Percentiles rank a stretch among this genome's conserved stretches.
Evolutionary conservation across 1,140 invertebrate species (phyloP).

Genomic region (Sipha flava): DNA sequence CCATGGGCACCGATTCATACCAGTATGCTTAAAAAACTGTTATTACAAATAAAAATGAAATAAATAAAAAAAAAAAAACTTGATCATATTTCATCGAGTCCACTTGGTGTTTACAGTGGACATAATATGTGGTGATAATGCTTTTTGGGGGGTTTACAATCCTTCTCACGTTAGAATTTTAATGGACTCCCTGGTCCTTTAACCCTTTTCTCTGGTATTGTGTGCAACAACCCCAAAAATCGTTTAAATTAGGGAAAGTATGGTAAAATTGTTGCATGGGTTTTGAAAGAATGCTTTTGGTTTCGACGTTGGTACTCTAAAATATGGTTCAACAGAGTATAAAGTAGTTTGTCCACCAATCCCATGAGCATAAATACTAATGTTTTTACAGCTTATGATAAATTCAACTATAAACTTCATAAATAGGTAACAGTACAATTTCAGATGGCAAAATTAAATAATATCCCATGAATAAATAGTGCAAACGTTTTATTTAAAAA

Average conservation of each 20-base stretch:
- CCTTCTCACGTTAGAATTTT: background rate
- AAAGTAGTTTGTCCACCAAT: background rate
- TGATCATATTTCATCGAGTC: background rate
- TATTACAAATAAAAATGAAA: background rate
- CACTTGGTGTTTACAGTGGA: background rate
- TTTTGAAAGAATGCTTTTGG: conserved; percentile 7
- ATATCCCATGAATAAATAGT: too few species aligned
- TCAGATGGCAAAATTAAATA: too few species aligned
- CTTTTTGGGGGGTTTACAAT: conserved; percentile 10
- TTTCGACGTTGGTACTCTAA: background rate
- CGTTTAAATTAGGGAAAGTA: conserved; percentile 14
- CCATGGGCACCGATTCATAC: background rate
- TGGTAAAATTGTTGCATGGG: conserved; percentile 19
- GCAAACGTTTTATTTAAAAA: background rate
- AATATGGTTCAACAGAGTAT: background rate
- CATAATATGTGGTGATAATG: conserved; percentile 20
- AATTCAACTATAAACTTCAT: background rate
- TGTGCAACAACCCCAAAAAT: background rate
- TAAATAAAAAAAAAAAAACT: background rate
- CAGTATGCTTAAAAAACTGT: background rate
- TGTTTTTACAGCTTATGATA: background rate
- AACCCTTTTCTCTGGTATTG: background rate
- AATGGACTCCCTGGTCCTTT: background rate
- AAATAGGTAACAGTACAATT: background rate
- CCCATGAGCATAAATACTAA: background rate